Evolutionary conservation across 2,888 invertebrate species (phyloP).

Genomic region (Achlya flavicornis): DNA sequence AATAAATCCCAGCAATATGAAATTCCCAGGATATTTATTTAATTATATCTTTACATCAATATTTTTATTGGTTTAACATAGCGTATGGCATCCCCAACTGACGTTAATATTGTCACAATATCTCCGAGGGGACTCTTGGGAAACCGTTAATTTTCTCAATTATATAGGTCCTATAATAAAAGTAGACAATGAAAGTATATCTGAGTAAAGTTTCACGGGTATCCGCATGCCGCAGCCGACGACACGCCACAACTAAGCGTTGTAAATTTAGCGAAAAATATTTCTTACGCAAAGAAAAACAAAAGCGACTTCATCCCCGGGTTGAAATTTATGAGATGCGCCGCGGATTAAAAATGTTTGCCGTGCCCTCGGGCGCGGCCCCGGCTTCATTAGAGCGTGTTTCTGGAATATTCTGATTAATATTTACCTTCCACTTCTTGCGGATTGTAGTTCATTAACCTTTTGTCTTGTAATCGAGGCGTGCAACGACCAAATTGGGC

Average conservation of each 20-base stretch:
- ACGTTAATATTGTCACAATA: not conserved
- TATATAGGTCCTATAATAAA: slow-evolving; percentile 41
- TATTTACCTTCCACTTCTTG: slow-evolving; percentile 78
- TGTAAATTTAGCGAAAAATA: slow-evolving; percentile 73
- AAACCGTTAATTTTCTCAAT: slow-evolving; percentile 43
- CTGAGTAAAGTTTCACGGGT: slow-evolving; percentile 29
- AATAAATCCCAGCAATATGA: too few relatives aligned
- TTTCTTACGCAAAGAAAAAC: slow-evolving; percentile 74
- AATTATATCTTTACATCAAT: too few relatives aligned
- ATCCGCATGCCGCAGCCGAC: slow-evolving; percentile 31
- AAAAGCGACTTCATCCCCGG: slow-evolving; percentile 73
- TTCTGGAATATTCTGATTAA: slow-evolving; percentile 77
- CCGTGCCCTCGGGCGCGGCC: slow-evolving; percentile 71
- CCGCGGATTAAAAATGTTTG: slow-evolving; percentile 81
- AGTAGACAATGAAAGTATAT: slow-evolving; percentile 52
- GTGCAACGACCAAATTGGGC: slow-evolving; percentile 38
- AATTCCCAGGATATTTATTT: too few relatives aligned
- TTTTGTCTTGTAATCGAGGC: slow-evolving; percentile 51
- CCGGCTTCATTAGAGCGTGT: slow-evolving; percentile 73
- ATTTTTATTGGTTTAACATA: too few relatives aligned
- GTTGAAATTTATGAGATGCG: slow-evolving; percentile 81
- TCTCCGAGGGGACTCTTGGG: slow-evolving; percentile 21
- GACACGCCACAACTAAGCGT: slow-evolving; percentile 59
- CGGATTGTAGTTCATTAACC: slow-evolving; percentile 69
- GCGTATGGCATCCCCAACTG: not conserved